Evolutionary conservation across 2,113 vertebrate species (phyloP), one percentile per base, ranked within the genome.

Genomic region (Verasper variegatus): DNA sequence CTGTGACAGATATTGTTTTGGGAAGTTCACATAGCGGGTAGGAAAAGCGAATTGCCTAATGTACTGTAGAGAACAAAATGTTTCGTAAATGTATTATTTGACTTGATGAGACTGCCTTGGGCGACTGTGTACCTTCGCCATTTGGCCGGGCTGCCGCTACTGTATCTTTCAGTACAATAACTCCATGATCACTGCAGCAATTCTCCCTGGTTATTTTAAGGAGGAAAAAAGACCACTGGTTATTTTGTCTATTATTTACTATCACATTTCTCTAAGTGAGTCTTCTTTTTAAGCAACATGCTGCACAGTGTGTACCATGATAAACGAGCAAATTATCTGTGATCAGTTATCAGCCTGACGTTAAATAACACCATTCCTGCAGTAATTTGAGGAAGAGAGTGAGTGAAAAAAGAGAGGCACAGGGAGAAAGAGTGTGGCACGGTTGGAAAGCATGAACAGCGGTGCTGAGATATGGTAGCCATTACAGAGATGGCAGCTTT

Each of bases 21-120:
- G 66, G 66, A 76, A 80, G 58, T 77, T 85, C 81, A 68, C 83
- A 63, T 75, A 68, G 84, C 54, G 81, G 87, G 82, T 86, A 79
- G 80, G 24, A 58, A 84, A 72, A 75, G 80, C 27, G 76, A 83
- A 90, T 84, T 89, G 87, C 81, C 85, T 89, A 89, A 89, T 89
- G 88, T 91, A 90, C 84, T 89, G 89, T 81, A 81, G 82, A 90
- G 86, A 86, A 85, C 84, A 80, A 81, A 89, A 86, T 86, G 77
- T 88, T 82, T 91, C 55, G 73, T 85, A 85, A 90, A 92, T 89
- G 84, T 82, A 81, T 90, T 87, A 74, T 93, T 91, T 84, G 84
- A 23, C 75, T 84, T 90, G 89, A 92, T 87, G 79, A 88, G 78
- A 77, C 60, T 5, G 85, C 84, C 74, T 58, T 35, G 10, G 87